Evolutionary conservation across 2,797 vertebrate genomes (phyloP), one percentile per base, ranked within the genome.

Genomic region (Myotis vivesi): DNA sequence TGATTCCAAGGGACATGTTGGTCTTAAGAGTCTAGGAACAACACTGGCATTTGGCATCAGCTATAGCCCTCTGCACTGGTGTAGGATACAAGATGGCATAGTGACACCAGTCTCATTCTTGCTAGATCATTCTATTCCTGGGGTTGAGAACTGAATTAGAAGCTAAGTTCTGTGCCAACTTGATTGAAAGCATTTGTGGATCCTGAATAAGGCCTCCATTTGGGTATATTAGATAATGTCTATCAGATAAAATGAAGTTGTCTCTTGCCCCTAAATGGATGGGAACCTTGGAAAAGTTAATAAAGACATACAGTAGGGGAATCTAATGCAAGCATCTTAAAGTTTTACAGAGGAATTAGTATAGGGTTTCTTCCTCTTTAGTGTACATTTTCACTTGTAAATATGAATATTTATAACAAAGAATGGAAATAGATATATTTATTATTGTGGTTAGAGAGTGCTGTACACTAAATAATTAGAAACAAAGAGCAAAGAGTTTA

Each of bases 401-500:
- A 82, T 57, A 89, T 22, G 77, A 75, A 28, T 84, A 30, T 73
- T 81, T 72, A 71, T 69, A 86, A 77, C 12, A 57, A 88, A 55
- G 30, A 20, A 11, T 92, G 82, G 69, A 59, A 66, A 66, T 53
- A 89, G 51, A 90, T 59, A 69, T 72, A 89, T 38, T 73, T 92
- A 66, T 92, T 81, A 41, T 23, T 51, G 12, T 75, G 20, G 25
- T 76, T 87, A 71, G 57, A 97, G 28, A 84, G 10, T 71, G 16
- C 38, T 85, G 44, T 68, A 55, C 72, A 72, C 19, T 92, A 94
- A 59, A 57, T 69, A 92, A 72, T 88, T 44, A 90, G 82, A 92
- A 96, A 66, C 68, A 79, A 41, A 86, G 20, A 62, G 41, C 17
- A 59, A 91, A 77, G 17, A n/a, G 88, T 91, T 87, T 46, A 84